Percentiles rank a stretch among this genome's conserved stretches.
These are phyloP conservation scores for Dryomyza anilis DNA, from an alignment of 2,888 invertebrate genomes.

Conservation along the genomic window DNA sequence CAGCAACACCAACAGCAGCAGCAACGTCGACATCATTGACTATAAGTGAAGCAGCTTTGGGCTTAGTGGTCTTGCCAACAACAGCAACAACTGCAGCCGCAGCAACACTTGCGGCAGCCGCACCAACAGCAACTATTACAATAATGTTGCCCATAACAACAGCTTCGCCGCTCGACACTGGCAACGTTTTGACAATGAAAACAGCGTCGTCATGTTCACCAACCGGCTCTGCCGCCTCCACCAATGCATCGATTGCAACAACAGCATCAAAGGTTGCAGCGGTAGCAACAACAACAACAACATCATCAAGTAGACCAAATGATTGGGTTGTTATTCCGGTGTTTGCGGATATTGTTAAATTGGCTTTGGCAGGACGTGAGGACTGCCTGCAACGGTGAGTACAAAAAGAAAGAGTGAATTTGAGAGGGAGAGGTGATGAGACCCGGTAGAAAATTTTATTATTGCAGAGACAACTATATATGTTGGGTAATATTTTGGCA, in stretches of 20 bases:
- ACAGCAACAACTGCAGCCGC: conserved; percentile 17
- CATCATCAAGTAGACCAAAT: conserved; percentile 51
- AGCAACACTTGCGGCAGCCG: conserved; percentile 28
- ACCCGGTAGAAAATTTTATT: too few species aligned
- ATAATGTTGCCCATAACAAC: too few species aligned
- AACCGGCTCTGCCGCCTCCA: conserved; percentile 23
- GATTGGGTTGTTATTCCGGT: conserved; percentile 63
- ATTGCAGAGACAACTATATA: too few species aligned
- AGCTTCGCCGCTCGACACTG: conserved; percentile 2
- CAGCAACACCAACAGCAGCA: conserved; percentile 4
- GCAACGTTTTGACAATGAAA: conserved; percentile 22
- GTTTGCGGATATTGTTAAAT: conserved; percentile 62
- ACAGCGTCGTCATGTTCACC: conserved; percentile 22
- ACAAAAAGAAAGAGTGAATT: not conserved
- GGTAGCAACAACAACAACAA: conserved; percentile 25
- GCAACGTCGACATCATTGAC: not conserved
- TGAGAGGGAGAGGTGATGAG: not conserved
- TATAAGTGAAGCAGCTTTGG: too few species aligned
- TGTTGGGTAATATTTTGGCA: too few species aligned
- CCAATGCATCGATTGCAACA: conserved; percentile 29
- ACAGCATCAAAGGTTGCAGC: conserved; percentile 29
- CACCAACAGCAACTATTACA: conserved; percentile 23
- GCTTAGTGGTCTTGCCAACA: conserved; percentile 9
- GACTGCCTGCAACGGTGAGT: conserved; percentile 60
- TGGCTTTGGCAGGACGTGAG: conserved; percentile 60